phyloP scores from a whole-genome alignment of 1,140 invertebrate genomes.

The Anastrepha ludens region DNA sequence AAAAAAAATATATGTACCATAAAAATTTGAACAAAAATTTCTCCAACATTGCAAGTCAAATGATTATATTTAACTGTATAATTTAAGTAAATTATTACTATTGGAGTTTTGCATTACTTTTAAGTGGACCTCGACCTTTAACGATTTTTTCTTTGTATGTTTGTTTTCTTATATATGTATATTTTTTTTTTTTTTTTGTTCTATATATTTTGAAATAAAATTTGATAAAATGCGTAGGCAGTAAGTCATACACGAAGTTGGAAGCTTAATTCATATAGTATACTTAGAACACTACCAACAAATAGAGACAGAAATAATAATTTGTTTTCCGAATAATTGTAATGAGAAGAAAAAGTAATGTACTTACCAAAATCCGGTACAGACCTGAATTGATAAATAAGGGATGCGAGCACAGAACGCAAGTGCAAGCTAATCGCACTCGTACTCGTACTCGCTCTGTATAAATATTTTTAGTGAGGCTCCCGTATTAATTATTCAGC shows the following conservation, averaged over 20 bases:
- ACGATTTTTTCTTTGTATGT: conserved; percentile 61
- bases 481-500: too few species aligned
- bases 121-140: conserved; percentile 74
- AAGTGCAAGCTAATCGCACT: neutral
- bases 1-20: conserved; percentile 52
- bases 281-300: conserved; percentile 62
- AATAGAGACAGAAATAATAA: conserved; percentile 51
- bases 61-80: conserved; percentile 60
- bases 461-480: too few species aligned
- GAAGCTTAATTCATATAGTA: conserved; percentile 73
- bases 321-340: conserved; percentile 40
- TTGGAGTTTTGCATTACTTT: conserved; percentile 70
- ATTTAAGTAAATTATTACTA: conserved; percentile 36
- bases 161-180: conserved; percentile 53
- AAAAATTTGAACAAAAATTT: conserved; percentile 74
- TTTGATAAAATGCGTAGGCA: conserved; percentile 42
- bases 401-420: neutral
- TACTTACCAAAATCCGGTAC: conserved; percentile 47
- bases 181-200: conserved; percentile 58
- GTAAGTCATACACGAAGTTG: conserved; percentile 56
- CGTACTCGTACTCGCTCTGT: too few species aligned
- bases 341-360: conserved; percentile 38
- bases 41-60: conserved; percentile 71
- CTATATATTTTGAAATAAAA: conserved; percentile 63
- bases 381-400: conserved; percentile 31